Base-by-base conservation (phyloP, 2,113 vertebrate species). In the Saguinus imperator region DNA sequence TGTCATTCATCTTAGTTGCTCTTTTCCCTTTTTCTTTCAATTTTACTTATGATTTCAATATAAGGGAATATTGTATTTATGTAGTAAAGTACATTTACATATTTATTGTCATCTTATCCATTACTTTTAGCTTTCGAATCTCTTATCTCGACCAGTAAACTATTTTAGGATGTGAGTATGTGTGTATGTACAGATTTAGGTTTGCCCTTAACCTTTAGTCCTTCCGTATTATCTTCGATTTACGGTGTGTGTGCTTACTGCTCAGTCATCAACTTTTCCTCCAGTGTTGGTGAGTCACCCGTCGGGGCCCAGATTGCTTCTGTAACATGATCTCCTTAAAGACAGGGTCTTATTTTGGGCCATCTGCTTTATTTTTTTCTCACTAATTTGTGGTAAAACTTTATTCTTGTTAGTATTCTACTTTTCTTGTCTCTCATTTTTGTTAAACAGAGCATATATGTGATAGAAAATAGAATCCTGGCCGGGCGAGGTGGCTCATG, bases 1-100 rank as follows among this genome's bases (percentile, higher is more conserved):
- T 8, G 40, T 76, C 10, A 12, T 94, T 75, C 9, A 90, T 57
- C 70, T 85, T 77, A 83, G 57, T 77, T 50, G 5, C 12, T 79
- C 5, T 77, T 97, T 85, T 87, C 64, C 43, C 20, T 48, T 66
- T 90, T 64, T 27, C 40, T 70, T 88, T 91, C 91, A 80, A 66
- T 84, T 90, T 94, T 90, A 12, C 23, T 70, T 64, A 4, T 32
- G 37, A 40, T 61, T 87, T 95, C 64, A 3, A 37, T 64, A 16
- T 61, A 64, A 72, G 37, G 45, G 12, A 50, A 45, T 87, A 5
- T 18, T 57, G 2, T 18, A 70, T 92, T 88, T 55, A 16, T 57
- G 13, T 91, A 93, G 35, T 43, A 68, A 52, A 43, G 9, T 76
- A 25, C 20, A 64, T 52, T 79, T 94, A 35, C 68, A 29, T 70